Conservation (phyloP, 2,113 vertebrate species). For the Menura novaehollandiae region DNA sequence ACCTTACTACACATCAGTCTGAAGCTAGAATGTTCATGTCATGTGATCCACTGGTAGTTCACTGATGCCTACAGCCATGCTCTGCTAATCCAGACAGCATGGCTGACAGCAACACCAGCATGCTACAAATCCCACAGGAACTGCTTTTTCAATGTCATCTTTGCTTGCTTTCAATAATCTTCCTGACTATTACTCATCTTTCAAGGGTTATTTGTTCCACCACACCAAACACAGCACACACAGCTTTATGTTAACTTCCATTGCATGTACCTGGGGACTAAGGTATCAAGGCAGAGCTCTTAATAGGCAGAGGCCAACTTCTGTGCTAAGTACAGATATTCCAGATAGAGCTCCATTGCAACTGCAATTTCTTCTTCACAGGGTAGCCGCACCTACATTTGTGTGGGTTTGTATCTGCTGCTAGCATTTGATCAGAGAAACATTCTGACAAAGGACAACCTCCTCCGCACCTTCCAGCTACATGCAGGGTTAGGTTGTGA, state of each 20-base stretch:
- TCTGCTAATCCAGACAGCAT: background rate
- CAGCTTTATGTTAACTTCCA: background rate
- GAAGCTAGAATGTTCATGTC: background rate
- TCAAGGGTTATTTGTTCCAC: background rate
- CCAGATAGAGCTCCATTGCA: background rate
- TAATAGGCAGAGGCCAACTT: background rate
- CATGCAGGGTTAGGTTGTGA: background rate
- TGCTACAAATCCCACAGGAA: background rate
- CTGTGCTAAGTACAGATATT: background rate
- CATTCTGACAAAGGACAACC: background rate
- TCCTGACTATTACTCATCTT: background rate
- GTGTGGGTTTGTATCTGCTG: background rate
- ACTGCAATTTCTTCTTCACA: background rate
- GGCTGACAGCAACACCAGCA: background rate
- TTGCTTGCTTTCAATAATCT: background rate
- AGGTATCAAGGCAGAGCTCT: background rate
- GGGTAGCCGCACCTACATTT: background rate
- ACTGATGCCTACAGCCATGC: background rate
- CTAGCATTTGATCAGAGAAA: background rate
- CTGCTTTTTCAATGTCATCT: background rate
- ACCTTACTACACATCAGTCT: background rate
- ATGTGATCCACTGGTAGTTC: background rate
- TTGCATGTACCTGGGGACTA: background rate
- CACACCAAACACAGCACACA: background rate
- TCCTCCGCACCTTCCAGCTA: background rate